These are phyloP conservation scores for Trichoplusia ni DNA, from an alignment of 1,140 invertebrate species.

Conservation along the genomic window DNA sequence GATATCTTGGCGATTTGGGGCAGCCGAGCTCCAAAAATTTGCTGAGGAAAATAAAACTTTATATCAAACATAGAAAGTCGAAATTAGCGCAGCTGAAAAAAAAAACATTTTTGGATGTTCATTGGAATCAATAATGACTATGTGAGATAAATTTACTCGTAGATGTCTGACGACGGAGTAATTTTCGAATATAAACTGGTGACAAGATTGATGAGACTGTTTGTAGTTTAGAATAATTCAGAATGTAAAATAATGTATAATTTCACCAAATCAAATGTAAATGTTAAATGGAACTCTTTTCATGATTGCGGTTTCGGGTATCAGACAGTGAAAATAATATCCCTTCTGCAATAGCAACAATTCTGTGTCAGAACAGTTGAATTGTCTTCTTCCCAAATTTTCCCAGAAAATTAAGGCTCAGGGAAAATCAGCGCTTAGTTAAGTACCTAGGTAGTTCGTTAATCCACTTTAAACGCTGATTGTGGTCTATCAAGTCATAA, in stretches of 20 bases:
- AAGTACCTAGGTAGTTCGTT: background rate
- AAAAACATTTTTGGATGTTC: background rate
- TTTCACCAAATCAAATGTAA: too few relatives aligned
- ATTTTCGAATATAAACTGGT: background rate
- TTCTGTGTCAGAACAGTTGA: too few relatives aligned
- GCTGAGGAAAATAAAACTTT: slow-evolving; percentile 41
- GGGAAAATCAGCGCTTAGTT: too few relatives aligned
- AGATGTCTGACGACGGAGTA: slow-evolving; percentile 43
- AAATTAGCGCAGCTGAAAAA: background rate
- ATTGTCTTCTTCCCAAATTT: too few relatives aligned
- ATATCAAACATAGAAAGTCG: background rate
- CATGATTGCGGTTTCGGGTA: too few relatives aligned
- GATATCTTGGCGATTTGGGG: slow-evolving; percentile 65
- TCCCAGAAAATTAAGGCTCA: too few relatives aligned
- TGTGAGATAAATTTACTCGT: slow-evolving; percentile 13
- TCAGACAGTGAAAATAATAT: too few relatives aligned
- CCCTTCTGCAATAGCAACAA: too few relatives aligned
- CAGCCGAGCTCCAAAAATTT: slow-evolving; percentile 55
- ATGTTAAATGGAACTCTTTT: too few relatives aligned
- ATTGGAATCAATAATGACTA: slow-evolving; percentile 13
- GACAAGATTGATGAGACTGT: too few relatives aligned
- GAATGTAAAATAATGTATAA: too few relatives aligned
- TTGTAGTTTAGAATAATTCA: too few relatives aligned
- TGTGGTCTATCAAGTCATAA: background rate
- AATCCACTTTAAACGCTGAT: background rate